Conservation (phyloP, 2,888 invertebrate species). For the Tetheella fluctuosa region DNA sequence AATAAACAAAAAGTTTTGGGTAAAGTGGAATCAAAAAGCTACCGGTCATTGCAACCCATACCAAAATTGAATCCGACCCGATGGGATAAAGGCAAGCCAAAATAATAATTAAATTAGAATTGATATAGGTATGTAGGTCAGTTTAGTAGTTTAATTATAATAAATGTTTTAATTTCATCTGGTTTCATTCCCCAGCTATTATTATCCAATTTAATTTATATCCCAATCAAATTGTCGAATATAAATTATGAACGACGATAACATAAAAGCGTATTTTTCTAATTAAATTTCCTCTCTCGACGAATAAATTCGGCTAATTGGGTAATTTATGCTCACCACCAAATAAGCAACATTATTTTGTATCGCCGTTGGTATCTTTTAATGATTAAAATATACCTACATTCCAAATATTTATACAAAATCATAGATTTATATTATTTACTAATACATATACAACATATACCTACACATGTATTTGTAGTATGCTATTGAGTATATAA, state of each 20-base stretch:
- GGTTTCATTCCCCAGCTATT: neutral
- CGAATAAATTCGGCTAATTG: constrained; percentile 26
- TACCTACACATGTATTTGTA: too few relatives aligned
- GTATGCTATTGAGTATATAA: too few relatives aligned
- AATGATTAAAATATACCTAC: neutral
- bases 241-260: neutral
- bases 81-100: neutral
- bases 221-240: neutral
- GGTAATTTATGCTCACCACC: constrained; percentile 25
- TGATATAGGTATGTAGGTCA: too few relatives aligned
- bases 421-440: too few relatives aligned
- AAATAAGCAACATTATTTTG: constrained; percentile 4
- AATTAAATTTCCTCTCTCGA: constrained; percentile 4
- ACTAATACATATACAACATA: too few relatives aligned
- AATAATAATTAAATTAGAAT: neutral
- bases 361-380: neutral
- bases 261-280: constrained; percentile 5
- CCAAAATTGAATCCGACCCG: neutral
- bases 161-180: neutral
- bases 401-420: neutral
- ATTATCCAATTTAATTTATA: neutral
- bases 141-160: neutral
- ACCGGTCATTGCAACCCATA: neutral
- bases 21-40: neutral
- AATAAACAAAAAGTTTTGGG: neutral